Evolutionary conservation across 2,113 vertebrate genomes (phyloP).

Genomic region (Echinops telfairi): DNA sequence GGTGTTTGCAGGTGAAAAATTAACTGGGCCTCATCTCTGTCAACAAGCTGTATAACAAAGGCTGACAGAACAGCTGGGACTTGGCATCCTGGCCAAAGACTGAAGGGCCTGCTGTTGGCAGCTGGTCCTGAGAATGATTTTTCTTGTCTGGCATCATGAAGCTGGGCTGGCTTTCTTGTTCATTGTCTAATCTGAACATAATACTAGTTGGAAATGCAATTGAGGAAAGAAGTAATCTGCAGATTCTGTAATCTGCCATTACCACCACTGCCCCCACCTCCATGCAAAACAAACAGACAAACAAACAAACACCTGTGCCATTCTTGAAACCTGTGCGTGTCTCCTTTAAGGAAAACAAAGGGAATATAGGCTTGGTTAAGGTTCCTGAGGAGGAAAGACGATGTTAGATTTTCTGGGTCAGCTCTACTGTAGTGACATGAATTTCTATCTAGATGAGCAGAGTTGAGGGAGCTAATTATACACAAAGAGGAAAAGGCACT

Average conservation of each 20-base stretch:
- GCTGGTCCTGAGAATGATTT: constrained; percentile 34
- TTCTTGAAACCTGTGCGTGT: not conserved
- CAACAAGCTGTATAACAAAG: constrained; percentile 44
- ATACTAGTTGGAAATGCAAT: not conserved
- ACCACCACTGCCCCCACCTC: not conserved
- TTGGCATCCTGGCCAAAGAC: constrained; percentile 8
- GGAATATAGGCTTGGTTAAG: not conserved
- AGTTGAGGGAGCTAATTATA: not conserved
- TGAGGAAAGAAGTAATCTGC: not conserved
- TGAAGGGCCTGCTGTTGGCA: constrained; percentile 60
- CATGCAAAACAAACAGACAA: too few species aligned
- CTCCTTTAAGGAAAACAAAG: too few species aligned
- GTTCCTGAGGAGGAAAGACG: not conserved
- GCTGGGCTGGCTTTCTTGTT: not conserved
- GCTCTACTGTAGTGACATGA: not conserved
- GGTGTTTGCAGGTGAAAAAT: constrained; percentile 56
- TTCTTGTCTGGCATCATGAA: constrained; percentile 50
- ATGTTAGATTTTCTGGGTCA: not conserved
- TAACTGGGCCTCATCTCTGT: constrained; percentile 27
- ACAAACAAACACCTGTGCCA: too few species aligned
- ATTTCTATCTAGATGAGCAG: not conserved
- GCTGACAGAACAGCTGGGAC: constrained; percentile 63
- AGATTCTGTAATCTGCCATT: not conserved
- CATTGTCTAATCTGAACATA: not conserved
- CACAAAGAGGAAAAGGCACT: not conserved